These are phyloP conservation scores for Lytechinus variegatus DNA, from an alignment of 35 echinoderm and acorn worm genomes.

Conservation along the genomic window DNA sequence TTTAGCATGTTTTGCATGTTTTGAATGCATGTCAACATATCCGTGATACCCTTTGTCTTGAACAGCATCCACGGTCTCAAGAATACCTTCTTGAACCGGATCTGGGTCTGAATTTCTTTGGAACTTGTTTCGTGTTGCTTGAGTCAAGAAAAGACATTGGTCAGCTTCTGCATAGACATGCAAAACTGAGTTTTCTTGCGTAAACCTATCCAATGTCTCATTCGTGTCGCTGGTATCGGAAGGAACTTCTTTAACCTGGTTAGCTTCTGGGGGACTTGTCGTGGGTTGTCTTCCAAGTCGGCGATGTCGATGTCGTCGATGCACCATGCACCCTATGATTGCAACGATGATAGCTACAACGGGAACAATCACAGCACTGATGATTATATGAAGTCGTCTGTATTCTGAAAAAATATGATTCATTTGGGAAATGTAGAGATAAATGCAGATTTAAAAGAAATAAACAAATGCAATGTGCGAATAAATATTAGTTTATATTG, in stretches of 20 bases:
- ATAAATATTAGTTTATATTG: no score
- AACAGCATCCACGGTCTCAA: background rate
- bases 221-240: background rate
- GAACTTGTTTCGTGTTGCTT: background rate
- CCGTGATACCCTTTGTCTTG: no score
- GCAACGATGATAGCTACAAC: background rate
- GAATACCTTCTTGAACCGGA: no score
- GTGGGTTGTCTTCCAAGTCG: background rate
- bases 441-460: no score
- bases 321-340: background rate
- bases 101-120: background rate
- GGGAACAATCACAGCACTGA: background rate
- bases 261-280: background rate
- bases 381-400: background rate
- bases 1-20: no score
- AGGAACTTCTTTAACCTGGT: background rate
- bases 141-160: background rate
- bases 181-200: background rate
- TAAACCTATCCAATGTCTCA: background rate
- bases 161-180: background rate
- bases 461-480: no score
- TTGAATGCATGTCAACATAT: background rate
- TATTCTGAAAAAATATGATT: no score
- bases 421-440: no score
- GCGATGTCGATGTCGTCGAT: background rate